Evolutionary conservation across 2,113 vertebrate genomes (phyloP).

Genomic region (Abramis brama): DNA sequence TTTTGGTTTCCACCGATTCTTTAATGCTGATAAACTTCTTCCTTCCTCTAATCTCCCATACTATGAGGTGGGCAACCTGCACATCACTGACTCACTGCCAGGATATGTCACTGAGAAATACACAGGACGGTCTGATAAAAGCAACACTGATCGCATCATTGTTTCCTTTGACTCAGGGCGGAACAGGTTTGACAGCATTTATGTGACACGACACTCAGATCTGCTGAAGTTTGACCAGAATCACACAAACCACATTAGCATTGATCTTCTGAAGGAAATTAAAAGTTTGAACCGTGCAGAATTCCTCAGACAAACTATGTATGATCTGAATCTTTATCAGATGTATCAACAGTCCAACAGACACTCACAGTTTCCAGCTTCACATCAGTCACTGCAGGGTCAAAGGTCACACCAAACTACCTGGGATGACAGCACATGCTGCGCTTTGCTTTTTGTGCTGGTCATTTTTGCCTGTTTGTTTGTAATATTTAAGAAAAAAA

Average conservation of each 20-base stretch:
- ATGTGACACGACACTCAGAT: conserved; percentile 15
- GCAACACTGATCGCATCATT: conserved; percentile 52
- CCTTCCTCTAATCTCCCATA: not conserved
- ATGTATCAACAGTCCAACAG: not conserved
- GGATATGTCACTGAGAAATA: not conserved
- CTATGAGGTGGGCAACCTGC: conserved; percentile 51
- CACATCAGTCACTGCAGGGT: not conserved
- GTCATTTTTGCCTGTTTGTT: no score
- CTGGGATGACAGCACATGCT: not conserved
- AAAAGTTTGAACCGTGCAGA: not conserved
- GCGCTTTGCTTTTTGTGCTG: no score
- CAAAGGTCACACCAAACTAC: not conserved
- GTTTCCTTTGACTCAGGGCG: not conserved
- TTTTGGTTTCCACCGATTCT: not conserved
- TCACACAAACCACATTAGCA: conserved; percentile 9
- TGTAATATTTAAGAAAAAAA: no score
- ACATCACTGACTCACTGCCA: not conserved
- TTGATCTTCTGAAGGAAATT: not conserved
- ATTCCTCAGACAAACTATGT: not conserved
- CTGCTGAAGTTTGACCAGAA: not conserved
- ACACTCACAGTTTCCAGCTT: not conserved
- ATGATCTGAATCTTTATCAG: not conserved
- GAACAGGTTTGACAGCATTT: not conserved
- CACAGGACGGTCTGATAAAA: not conserved
- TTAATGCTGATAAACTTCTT: conserved; percentile 10